Percentiles rank a stretch among this genome's conserved stretches.
Evolutionary conservation across 2,113 vertebrate species (phyloP).

Genomic region (Rissa tridactyla): DNA sequence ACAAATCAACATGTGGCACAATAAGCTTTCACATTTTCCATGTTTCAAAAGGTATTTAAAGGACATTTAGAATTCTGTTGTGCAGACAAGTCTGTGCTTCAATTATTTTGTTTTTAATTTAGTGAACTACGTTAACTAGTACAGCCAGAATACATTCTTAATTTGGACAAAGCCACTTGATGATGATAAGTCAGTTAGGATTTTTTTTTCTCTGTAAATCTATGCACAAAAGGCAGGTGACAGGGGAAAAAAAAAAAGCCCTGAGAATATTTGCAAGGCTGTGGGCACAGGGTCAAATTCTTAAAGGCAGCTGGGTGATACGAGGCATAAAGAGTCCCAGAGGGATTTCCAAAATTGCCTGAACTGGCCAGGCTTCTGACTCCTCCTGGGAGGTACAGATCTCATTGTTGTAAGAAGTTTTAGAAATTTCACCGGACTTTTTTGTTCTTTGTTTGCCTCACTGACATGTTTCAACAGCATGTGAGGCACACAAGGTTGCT

Average conservation of each 20-base stretch:
- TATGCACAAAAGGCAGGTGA: neutral
- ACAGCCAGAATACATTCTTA: neutral
- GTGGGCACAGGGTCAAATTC: neutral
- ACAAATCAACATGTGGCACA: neutral
- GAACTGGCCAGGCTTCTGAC: neutral
- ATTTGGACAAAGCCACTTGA: neutral
- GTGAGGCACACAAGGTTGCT: neutral
- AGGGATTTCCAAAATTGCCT: neutral
- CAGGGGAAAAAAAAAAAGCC: fast-evolving
- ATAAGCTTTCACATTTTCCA: neutral
- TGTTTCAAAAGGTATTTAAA: neutral
- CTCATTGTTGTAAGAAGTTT: neutral
- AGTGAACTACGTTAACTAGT: neutral
- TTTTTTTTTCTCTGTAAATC: neutral
- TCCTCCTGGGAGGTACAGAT: neutral
- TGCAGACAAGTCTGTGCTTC: neutral
- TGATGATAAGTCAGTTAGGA: neutral
- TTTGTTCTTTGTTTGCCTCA: neutral
- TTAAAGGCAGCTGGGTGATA: neutral
- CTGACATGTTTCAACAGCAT: neutral
- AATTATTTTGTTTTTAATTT: neutral
- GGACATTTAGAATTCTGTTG: neutral
- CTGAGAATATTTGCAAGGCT: neutral
- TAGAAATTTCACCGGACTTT: neutral
- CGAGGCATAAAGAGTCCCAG: neutral